Evolutionary conservation across 2,113 vertebrate species (phyloP), one percentile per base, ranked within the genome.

Genomic region (Takifugu bimaculatus): DNA sequence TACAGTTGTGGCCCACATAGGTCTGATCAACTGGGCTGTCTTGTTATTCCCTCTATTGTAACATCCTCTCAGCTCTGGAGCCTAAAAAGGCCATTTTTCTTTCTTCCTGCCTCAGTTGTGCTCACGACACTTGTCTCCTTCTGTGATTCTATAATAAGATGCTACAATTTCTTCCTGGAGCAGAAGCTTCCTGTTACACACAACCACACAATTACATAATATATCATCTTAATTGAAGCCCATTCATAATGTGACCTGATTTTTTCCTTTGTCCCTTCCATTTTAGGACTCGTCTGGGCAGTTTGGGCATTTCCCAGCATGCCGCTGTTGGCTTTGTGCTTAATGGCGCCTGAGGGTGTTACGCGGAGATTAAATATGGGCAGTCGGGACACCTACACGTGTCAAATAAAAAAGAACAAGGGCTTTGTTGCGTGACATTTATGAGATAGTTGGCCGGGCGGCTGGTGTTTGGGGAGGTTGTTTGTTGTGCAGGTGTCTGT

Each of bases 321-420:
- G 53, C 57, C 13, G 43, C 14, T 72, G 74, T 75, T 75, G 68
- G 65, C 65, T 75, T 53, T 73, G 72, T 65, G 75, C 77, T 80
- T 85, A 85, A 80, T 82, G 82, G 61, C 77, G 65, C 77, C 75
- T 75, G 15, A 42, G 79, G 75, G 84, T 67, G 77, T 80, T 75
- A 71, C 66, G 58, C 77, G 72, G 66, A 85, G 78, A 86, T 86
- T 80, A 83, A 86, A 85, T 79, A 71, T 69, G 84, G 64, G 77
- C 70, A 75, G 79, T 77, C 75, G 49, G 67, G 74, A 75, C 63
- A 69, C 52, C 80, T 63, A 74, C 77, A 70, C 66, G 72, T 73
- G 82, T 76, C 86, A 80, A 82, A 81, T 88, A 83, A 88, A 88
- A 79, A 82, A 86, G 80, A 88, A 82, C 71, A 68, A 82, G 77